Conservation (phyloP, 1,140 invertebrate genomes). For the Harpegnathos saltator region DNA sequence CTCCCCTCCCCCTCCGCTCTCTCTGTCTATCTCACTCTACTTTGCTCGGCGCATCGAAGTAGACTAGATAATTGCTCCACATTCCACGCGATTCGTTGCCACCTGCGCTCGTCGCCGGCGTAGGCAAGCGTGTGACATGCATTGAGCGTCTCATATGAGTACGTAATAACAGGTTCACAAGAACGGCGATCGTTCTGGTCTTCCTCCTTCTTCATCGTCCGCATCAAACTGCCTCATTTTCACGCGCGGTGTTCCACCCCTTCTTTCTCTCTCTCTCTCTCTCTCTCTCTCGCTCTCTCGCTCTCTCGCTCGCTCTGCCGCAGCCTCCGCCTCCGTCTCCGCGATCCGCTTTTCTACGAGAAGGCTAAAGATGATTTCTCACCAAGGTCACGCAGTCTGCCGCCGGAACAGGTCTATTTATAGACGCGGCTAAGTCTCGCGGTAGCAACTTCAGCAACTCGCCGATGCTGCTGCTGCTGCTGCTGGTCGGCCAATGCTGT, state of each 20-base stretch:
- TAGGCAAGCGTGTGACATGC: slow-evolving; percentile 14
- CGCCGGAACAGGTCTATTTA: slow-evolving; percentile 69
- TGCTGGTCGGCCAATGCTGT: no score
- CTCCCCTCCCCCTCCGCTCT: no score
- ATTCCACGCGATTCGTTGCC: slow-evolving; percentile 33
- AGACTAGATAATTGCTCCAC: slow-evolving; percentile 56
- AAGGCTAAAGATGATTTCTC: slow-evolving; percentile 65
- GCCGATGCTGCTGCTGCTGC: no score
- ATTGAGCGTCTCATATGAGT: slow-evolving; percentile 17
- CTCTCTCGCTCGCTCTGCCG: no score
- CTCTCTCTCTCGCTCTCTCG: not conserved
- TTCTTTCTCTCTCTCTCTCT: not conserved
- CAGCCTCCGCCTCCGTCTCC: not conserved
- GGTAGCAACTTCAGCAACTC: slow-evolving; percentile 34
- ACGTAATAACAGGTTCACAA: slow-evolving; percentile 61
- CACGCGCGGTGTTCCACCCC: slow-evolving; percentile 15
- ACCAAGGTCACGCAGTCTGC: slow-evolving; percentile 62
- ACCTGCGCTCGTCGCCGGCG: not conserved
- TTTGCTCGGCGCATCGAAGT: slow-evolving; percentile 8
- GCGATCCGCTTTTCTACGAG: slow-evolving; percentile 26
- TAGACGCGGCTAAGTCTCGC: slow-evolving; percentile 39
- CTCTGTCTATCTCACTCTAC: no score
- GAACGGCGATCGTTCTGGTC: not conserved
- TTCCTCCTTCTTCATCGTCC: slow-evolving; percentile 8
- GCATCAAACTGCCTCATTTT: slow-evolving; percentile 35